These are phyloP conservation scores for Andinoacara biseriatus DNA, from an alignment of 2,113 vertebrate species.

Conservation along the genomic window DNA sequence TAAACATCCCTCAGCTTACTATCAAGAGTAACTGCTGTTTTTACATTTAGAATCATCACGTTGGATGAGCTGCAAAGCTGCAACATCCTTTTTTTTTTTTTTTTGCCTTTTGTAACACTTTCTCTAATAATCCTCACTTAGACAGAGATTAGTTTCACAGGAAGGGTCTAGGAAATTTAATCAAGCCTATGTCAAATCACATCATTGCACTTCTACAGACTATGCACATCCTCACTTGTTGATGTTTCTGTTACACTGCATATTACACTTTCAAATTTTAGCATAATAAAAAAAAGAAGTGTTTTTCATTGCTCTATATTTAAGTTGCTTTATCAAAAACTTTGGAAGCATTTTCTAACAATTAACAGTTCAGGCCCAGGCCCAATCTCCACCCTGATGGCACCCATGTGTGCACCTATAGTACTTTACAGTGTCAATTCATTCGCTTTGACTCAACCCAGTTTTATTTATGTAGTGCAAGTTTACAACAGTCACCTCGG, in stretches of 20 bases:
- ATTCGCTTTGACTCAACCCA: neutral
- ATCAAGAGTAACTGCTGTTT: neutral
- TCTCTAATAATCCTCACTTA: slow-evolving; percentile 1
- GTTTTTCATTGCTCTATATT: neutral
- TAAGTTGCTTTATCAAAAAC: neutral
- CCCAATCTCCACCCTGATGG: neutral
- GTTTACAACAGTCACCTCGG: neutral
- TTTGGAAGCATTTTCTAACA: neutral
- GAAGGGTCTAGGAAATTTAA: slow-evolving; percentile 44
- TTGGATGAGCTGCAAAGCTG: neutral
- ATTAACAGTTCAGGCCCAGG: neutral
- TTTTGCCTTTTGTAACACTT: slow-evolving; percentile 14
- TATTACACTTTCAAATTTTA: neutral
- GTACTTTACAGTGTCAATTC: neutral
- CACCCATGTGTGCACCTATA: neutral
- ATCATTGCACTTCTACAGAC: slow-evolving; percentile 11
- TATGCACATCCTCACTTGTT: neutral
- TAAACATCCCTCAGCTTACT: neutral
- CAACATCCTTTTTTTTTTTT: slow-evolving; percentile 1
- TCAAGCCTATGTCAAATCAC: slow-evolving; percentile 29
- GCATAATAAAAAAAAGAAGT: neutral
- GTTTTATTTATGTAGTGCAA: neutral
- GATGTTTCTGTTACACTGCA: slow-evolving; percentile 3
- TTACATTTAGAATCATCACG: slow-evolving; percentile 5
- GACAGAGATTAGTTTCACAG: slow-evolving; percentile 33